Conservation (phyloP, 2,113 vertebrate species). For the Meleagris gallopavo region DNA sequence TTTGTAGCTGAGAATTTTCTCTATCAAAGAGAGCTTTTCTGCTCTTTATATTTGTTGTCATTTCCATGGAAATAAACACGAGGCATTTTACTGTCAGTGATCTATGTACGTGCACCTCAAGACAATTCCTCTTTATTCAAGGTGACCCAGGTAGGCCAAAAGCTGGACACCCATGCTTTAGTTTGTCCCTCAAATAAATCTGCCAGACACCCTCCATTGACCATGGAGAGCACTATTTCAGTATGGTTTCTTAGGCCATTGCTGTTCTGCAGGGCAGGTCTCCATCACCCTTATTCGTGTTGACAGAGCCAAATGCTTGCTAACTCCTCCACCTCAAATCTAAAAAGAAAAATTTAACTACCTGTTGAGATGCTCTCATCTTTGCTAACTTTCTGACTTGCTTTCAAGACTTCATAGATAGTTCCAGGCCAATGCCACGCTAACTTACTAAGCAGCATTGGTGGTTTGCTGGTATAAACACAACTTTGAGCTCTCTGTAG, state of each 20-base stretch:
- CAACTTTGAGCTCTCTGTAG: not conserved
- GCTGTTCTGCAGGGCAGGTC: not conserved
- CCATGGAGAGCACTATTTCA: not conserved
- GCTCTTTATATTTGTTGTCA: no score
- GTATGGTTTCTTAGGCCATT: not conserved
- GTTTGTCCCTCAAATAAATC: not conserved
- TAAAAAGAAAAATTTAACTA: not conserved
- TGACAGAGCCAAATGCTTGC: not conserved
- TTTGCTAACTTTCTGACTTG: not conserved
- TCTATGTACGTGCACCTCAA: no score
- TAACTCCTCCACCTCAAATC: not conserved
- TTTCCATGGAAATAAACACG: no score
- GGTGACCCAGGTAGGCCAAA: no score
- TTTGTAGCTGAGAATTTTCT: no score
- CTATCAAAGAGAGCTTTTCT: no score
- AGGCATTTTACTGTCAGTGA: no score
- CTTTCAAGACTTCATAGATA: not conserved
- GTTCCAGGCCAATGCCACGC: not conserved
- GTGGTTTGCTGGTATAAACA: not conserved
- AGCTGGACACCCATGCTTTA: not conserved
- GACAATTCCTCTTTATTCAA: no score
- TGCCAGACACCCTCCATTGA: not conserved
- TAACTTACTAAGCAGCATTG: not conserved
- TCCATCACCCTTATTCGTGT: not conserved
- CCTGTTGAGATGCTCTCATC: not conserved